A percentile compares a stretch with the other conserved stretches of the same genome.
Evolutionary conservation across 2,888 invertebrate species (phyloP).

Genomic region (Helobdella robusta): DNA sequence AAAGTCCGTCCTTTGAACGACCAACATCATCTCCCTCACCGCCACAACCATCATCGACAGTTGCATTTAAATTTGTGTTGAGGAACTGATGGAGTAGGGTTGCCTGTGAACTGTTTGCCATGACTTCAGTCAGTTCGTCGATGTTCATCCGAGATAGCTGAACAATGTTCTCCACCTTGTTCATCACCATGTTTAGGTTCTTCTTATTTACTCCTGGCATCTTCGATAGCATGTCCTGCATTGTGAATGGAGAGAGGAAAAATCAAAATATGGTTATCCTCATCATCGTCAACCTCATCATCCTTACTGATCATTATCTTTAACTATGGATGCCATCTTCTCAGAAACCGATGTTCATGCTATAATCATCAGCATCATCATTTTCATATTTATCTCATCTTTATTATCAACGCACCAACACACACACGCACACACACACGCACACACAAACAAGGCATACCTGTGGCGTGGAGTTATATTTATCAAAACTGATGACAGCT

Average conservation of each 20-base stretch:
- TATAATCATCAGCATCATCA: not conserved
- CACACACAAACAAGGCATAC: slow-evolving; percentile 35
- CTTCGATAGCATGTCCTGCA: slow-evolving; percentile 66
- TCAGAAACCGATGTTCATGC: not conserved
- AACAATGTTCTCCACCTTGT: slow-evolving; percentile 62
- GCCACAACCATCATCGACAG: too few species aligned
- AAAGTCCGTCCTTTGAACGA: too few species aligned
- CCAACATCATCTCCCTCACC: too few species aligned
- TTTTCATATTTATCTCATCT: not conserved
- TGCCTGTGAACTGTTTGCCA: slow-evolving; percentile 57
- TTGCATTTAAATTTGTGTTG: too few species aligned
- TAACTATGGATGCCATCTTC: too few species aligned
- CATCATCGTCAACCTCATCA: too few species aligned
- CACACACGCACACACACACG: not conserved
- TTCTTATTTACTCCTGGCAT: slow-evolving; percentile 79
- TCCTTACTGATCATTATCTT: too few species aligned
- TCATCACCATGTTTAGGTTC: slow-evolving; percentile 69
- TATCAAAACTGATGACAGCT: slow-evolving; percentile 54
- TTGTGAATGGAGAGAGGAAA: not conserved
- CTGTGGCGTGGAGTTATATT: slow-evolving; percentile 65
- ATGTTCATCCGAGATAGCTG: slow-evolving; percentile 50
- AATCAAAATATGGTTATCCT: too few species aligned
- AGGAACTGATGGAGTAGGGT: slow-evolving; percentile 46
- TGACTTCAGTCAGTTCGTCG: slow-evolving; percentile 62
- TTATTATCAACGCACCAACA: not conserved